Base-by-base conservation (phyloP, 2,888 invertebrate genomes). In the Drosophila subquinaria region DNA sequence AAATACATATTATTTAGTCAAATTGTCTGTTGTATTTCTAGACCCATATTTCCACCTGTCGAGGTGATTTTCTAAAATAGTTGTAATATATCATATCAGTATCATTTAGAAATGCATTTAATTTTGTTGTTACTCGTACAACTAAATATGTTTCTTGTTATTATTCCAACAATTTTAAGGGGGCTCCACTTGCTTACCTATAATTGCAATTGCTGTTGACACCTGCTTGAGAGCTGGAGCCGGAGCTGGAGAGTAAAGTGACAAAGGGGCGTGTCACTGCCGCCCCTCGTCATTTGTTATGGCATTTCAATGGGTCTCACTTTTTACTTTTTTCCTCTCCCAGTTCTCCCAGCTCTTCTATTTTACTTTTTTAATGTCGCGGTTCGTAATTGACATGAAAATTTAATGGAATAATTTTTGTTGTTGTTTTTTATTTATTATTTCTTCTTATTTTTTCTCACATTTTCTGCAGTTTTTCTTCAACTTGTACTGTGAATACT, bases 321-420 rank as follows among this genome's bases (percentile, higher is more conserved):
- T n/a, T n/a, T 48, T 17, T 23, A 20, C 6, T 36, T 50, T 38
- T 23, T 36, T 52, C 5, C 6, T 36, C 9, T 36, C 13, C 3
- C 45, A 47, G 48, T 23, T 55, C 13, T 11, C 27, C 27, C 15
- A 43, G 13, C 27, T 33, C 10, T 72, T 68, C 69, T 70, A 27
- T 6, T 65, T 72, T 72, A 3, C 4, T 69, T 79, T 75, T 75
- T 79, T 69, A 51, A 72, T 66, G 50, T 59, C 43, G 62, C 69
- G 69, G 57, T 68, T 84, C 79, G 76, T 76, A 88, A 82, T 86
- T 88, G 89, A 90, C 89, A 83, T 90, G 81, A 81, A 88, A 88
- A 81, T 90, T 82, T 81, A 88, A 87, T 88, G 74, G 64, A 69
- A 88, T 86, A 76, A 83, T 89, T 81, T 83, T n/a, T n/a, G n/a